These are phyloP conservation scores for Tinamus major DNA, from an alignment of 2,797 vertebrate species.

Conservation along the genomic window DNA sequence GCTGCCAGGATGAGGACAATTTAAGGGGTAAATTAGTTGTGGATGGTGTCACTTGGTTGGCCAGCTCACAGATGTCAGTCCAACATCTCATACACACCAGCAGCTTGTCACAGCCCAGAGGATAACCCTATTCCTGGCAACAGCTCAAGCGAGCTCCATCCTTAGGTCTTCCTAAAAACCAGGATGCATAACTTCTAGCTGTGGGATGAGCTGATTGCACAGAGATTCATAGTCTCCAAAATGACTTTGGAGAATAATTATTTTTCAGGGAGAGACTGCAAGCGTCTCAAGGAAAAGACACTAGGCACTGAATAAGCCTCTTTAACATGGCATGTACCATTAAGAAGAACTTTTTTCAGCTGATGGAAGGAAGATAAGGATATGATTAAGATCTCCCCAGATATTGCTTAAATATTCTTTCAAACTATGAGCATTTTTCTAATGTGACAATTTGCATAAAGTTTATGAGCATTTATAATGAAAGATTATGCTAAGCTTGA, in stretches of 20 bases:
- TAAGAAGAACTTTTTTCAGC: background rate
- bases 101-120: background rate
- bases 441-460: background rate
- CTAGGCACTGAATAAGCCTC: background rate
- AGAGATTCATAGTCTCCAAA: background rate
- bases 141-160: background rate
- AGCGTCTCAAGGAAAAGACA: background rate
- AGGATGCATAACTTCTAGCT: background rate
- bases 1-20: too few relatives aligned
- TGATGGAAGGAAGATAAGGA: background rate
- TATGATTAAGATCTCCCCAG: background rate
- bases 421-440: background rate
- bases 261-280: background rate
- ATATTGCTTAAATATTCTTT: background rate
- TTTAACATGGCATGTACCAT: background rate
- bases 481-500: background rate
- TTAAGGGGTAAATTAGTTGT: too few relatives aligned
- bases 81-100: too few relatives aligned
- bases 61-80: too few relatives aligned
- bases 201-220: background rate
- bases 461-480: background rate
- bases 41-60: too few relatives aligned
- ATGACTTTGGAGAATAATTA: background rate
- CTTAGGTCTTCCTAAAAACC: background rate
- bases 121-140: background rate